phyloP scores from a whole-genome alignment of 2,797 vertebrate genomes.

The Nothura maculosa region DNA sequence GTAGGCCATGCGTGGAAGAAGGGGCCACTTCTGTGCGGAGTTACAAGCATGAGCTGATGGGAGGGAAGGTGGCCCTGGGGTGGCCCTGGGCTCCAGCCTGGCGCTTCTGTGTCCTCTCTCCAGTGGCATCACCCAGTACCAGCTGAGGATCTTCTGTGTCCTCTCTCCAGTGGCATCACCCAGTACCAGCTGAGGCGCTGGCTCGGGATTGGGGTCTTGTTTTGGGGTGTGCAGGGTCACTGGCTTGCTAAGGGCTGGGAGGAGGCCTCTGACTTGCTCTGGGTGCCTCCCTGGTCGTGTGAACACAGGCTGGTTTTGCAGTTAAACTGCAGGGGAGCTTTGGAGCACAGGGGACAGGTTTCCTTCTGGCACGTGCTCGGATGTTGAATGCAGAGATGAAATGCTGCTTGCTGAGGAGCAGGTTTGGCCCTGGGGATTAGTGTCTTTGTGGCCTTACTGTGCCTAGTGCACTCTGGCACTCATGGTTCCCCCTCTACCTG shows the following conservation, averaged over 20 bases:
- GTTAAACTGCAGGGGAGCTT: background rate
- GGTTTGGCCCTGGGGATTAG: background rate
- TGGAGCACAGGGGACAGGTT: fast-evolving
- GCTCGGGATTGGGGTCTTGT: fast-evolving
- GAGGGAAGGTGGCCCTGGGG: fast-evolving
- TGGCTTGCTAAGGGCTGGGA: background rate
- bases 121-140: background rate
- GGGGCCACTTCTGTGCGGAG: fast-evolving
- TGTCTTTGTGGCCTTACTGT: background rate
- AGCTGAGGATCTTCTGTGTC: fast-evolving
- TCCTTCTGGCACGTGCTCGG: background rate
- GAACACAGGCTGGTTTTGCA: background rate
- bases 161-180: background rate
- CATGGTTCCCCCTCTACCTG: background rate
- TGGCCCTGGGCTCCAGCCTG: background rate
- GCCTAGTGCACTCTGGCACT: background rate
- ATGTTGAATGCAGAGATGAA: background rate
- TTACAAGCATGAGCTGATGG: background rate
- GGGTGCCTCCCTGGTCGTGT: background rate
- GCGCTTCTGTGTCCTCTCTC: fast-evolving
- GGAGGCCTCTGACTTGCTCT: fast-evolving
- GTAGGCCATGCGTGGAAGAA: background rate
- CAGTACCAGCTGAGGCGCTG: background rate
- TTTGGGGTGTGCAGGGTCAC: background rate
- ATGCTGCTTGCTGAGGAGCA: background rate